Evolutionary conservation across 2,797 vertebrate species (phyloP), one percentile per base, ranked within the genome.

Genomic region (Oreochromis grahami): DNA sequence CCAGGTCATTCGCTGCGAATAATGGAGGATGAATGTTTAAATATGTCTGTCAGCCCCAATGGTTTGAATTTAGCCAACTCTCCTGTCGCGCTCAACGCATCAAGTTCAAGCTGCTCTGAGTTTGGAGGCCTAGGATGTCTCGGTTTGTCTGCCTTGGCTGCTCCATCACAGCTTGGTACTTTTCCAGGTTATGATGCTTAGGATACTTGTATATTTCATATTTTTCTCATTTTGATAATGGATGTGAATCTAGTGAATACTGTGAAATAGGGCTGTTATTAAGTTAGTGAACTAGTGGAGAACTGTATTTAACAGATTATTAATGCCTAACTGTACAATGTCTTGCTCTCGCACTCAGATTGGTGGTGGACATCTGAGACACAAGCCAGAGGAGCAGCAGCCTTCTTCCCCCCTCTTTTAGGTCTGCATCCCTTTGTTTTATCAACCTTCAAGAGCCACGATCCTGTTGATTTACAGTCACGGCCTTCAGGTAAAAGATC

Each of bases 81-180:
- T 94, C 97, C 96, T 90, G 97, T 97, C 87, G 96, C 97, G 86
- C 95, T 97, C 78, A 96, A 97, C 89, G 93, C 97, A 84, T 95
- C 96, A 91, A 95, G 94, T 94, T 96, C 97, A 90, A 96, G 97
- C 83, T 96, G 94, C 92, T 96, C 97, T 78, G 97, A 97, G 90
- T 98, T 98, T 84, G 97, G 97, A 95, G 97, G 97, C 87, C 95
- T 98, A 77, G 97, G 97, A 86, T 96, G 96, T 89, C 95, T 98
- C 93, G 97, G 96, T 93, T 93, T 97, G 94, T 96, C 97, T 83
- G 94, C 96, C 87, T 94, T 97, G 93, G 95, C 96, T 80, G 94
- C 96, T 92, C 96, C 96, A 84, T 94, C 97, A 76, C 97, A 98
- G 78, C 95, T 97, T 92, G 95, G 96, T 86, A 83, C 94, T 88